A percentile compares a stretch with the other conserved stretches of the same genome.
These are phyloP conservation scores for Papilio aristodemus DNA, from an alignment of 1,140 invertebrate genomes.

Conservation along the genomic window DNA sequence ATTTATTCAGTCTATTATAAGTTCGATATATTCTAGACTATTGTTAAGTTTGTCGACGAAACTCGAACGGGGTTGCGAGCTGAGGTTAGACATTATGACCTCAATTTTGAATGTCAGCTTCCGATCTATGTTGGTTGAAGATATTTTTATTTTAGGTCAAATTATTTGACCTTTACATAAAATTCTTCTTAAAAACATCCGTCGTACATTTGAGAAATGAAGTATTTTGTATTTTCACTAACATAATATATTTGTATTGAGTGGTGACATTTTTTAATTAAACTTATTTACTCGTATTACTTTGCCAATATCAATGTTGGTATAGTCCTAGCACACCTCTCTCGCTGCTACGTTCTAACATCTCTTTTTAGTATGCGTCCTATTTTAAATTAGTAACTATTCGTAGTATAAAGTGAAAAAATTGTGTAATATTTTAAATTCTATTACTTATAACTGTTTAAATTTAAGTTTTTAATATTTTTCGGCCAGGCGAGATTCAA, in stretches of 20 bases:
- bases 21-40: slow-evolving; percentile 22
- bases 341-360: too few species aligned
- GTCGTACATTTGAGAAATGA: not conserved
- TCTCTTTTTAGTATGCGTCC: too few species aligned
- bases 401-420: not conserved
- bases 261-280: too few species aligned
- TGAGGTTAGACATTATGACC: slow-evolving; percentile 34
- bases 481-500: slow-evolving; percentile 84
- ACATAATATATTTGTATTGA: too few species aligned
- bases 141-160: slow-evolving; percentile 24
- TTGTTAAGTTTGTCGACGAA: slow-evolving; percentile 14
- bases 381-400: too few species aligned
- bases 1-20: slow-evolving; percentile 20
- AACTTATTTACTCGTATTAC: too few species aligned
- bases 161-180: slow-evolving; percentile 15
- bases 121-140: slow-evolving; percentile 11
- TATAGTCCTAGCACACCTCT: too few species aligned
- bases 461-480: slow-evolving; percentile 30
- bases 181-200: not conserved
- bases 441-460: not conserved
- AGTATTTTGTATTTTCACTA: too few species aligned
- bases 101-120: slow-evolving; percentile 37
- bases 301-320: too few species aligned
- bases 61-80: not conserved
- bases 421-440: not conserved